Conservation (phyloP, 2,888 invertebrate species). For the Eupithecia vulgata region DNA sequence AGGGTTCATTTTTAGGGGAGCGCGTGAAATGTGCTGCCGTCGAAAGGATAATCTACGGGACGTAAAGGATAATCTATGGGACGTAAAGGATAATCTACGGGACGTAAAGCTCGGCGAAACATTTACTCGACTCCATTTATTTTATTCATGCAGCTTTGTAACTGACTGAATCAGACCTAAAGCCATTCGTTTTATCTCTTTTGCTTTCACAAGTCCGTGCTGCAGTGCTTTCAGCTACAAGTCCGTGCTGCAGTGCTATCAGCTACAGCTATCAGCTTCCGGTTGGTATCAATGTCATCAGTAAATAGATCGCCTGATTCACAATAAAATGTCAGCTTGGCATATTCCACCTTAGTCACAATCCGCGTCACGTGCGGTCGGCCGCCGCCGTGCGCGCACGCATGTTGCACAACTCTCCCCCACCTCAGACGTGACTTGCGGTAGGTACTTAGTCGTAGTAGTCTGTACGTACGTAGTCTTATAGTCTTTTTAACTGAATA, state of each 20-base stretch:
- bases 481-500: too few species aligned
- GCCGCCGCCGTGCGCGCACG: background rate
- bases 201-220: too few species aligned
- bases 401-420: background rate
- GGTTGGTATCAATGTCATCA: background rate
- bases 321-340: background rate
- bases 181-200: background rate
- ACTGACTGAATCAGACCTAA: background rate
- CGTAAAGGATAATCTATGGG: too few species aligned
- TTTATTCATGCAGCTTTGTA: background rate
- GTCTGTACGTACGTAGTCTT: too few species aligned
- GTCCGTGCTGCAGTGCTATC: too few species aligned
- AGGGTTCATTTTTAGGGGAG: slow-evolving; percentile 13
- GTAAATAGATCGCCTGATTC: background rate
- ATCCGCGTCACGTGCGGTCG: background rate
- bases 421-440: background rate
- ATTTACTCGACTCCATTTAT: background rate
- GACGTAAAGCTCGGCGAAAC: background rate
- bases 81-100: background rate
- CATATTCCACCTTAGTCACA: slow-evolving; percentile 5
- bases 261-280: background rate
- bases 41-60: slow-evolving; percentile 1
- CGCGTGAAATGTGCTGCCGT: background rate
- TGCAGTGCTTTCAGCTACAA: too few species aligned
- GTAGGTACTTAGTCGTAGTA: too few species aligned